phyloP scores from a whole-genome alignment of 2,797 vertebrate genomes.

The Hippopotamyrus pictus region DNA sequence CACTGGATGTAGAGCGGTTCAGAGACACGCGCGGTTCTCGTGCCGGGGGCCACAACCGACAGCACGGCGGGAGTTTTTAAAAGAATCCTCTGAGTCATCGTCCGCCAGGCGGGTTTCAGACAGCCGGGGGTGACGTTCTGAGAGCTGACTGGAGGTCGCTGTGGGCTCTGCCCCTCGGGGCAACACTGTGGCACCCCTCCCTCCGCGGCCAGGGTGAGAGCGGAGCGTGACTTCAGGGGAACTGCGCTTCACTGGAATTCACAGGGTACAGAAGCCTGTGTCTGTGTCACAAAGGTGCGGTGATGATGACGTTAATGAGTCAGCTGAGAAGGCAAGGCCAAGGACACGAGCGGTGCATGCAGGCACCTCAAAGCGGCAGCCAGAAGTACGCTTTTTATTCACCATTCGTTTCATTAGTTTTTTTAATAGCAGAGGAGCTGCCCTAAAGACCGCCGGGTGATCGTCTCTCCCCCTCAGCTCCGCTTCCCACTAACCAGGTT shows the following conservation, averaged over 20 bases:
- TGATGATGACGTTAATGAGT: not conserved
- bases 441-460: not conserved
- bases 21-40: not conserved
- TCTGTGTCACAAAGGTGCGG: not conserved
- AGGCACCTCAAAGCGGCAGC: not conserved
- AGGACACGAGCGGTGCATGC: not conserved
- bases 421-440: not conserved
- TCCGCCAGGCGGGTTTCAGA: not conserved
- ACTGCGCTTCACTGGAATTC: not conserved
- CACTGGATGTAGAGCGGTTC: not conserved
- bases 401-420: not conserved
- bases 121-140: not conserved
- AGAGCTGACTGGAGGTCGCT: not conserved
- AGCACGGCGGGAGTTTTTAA: conserved; percentile 23
- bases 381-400: not conserved
- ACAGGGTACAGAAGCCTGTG: not conserved
- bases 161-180: not conserved
- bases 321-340: not conserved
- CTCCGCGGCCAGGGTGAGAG: not conserved
- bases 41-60: no score
- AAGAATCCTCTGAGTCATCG: conserved; percentile 38
- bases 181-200: not conserved
- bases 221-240: not conserved
- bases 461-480: not conserved
- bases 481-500: not conserved